Base-by-base conservation (phyloP, 2,797 vertebrate genomes). In the Phrynocephalus forsythii region DNA sequence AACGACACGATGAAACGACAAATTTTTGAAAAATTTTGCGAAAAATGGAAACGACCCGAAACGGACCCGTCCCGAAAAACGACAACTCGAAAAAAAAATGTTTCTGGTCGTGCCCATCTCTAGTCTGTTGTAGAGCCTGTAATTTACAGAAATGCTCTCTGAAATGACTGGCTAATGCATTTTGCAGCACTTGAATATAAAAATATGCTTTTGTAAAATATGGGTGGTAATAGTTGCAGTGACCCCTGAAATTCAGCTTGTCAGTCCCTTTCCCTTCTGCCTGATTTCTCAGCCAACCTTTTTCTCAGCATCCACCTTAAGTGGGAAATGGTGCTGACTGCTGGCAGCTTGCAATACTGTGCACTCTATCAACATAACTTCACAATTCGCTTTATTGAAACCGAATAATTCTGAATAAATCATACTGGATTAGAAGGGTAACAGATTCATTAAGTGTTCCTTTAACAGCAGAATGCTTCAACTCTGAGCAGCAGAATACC, bases 201-300 rank as follows among this genome's bases (percentile, higher is more conserved):
- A 85, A 52, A 8, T 6, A 60, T 33, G 11, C n/a, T 71, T 79
- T 79, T 56, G 11, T 71, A 72, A 86, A 86, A 87, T 52, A 83
- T 69, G 22, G 69, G 16, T 38, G 63, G 24, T 63, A 85, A 85
- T 78, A 63, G 85, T 48, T 86, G 50, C 48, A 13, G 71, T 48
- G 66, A 66, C 63, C 11, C 73, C 15, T 60, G 73, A 56, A 77
- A 82, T 48, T 30, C 30, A 69, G 10, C 1, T 24, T 82, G 20
- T 69, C 6, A 6, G n/a, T 30, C 66, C 30, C 28, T 82, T 84
- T 73, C 24, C 69, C 30, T 77, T 76, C 44, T 79, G 52, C 11
- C 10, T 78, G 15, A 56, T 13, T 60, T 83, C 72, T 24, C 52
- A 60, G 16, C 44, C 30, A 33, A 44, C 11, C 33, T 44, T 52